These are phyloP conservation scores for Pantherophis vulpinus DNA, from an alignment of 2,797 vertebrate species.

Conservation along the genomic window DNA sequence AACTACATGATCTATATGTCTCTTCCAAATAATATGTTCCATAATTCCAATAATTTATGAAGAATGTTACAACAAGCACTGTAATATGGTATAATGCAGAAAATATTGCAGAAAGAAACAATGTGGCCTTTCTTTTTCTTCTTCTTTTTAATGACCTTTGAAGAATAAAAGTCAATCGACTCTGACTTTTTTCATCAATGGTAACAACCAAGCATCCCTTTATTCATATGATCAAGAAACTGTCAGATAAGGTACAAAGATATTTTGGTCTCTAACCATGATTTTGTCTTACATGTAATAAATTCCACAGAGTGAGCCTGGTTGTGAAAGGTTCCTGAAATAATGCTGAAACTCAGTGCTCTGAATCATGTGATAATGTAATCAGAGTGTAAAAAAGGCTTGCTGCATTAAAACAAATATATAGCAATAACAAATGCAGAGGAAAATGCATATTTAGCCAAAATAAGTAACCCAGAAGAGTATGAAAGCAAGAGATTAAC, in stretches of 20 bases:
- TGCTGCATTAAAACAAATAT: background rate
- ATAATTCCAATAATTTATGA: background rate
- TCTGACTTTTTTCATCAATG: background rate
- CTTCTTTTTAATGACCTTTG: background rate
- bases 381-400: background rate
- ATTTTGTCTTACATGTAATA: constrained; percentile 7
- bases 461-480: background rate
- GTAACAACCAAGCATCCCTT: background rate
- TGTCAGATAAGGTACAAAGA: background rate
- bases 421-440: background rate
- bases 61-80: background rate
- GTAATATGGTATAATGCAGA: background rate
- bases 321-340: constrained; percentile 6
- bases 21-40: background rate
- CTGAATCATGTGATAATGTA: background rate
- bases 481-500: background rate
- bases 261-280: constrained; percentile 8
- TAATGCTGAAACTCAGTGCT: background rate
- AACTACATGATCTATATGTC: background rate
- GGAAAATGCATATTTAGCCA: background rate
- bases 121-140: background rate
- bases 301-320: background rate
- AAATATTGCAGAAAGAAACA: background rate
- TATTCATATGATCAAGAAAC: background rate
- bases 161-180: background rate